These are phyloP conservation scores for Notothenia coriiceps DNA, from an alignment of 2,113 vertebrate species.

Conservation along the genomic window DNA sequence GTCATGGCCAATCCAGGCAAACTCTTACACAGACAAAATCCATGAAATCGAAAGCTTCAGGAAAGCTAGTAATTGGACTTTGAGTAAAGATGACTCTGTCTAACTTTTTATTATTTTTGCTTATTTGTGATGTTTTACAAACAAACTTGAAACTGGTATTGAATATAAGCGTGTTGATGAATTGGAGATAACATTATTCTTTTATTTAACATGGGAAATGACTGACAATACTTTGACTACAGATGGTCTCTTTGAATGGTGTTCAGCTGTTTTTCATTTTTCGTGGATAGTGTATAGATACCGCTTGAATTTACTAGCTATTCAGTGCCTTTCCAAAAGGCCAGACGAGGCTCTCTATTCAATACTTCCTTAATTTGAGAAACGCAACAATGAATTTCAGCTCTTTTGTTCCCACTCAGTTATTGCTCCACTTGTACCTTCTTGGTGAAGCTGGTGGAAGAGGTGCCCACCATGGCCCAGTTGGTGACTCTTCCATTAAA, in stretches of 20 bases:
- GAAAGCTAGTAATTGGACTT: neutral
- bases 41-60: neutral
- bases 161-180: neutral
- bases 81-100: neutral
- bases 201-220: neutral
- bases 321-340: neutral
- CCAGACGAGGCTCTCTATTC: neutral
- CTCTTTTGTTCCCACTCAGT: neutral
- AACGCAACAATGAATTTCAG: neutral
- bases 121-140: neutral
- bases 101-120: neutral
- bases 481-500: constrained; percentile 81
- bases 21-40: neutral
- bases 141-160: neutral
- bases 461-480: constrained; percentile 81
- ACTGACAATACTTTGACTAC: neutral
- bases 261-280: neutral
- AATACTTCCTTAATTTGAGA: neutral
- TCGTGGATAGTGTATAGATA: neutral
- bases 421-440: constrained; percentile 67
- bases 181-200: neutral
- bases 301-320: neutral
- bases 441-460: constrained; percentile 77
- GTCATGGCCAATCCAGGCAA: neutral
- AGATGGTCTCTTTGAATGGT: neutral